These are phyloP conservation scores for Cephalotes varians DNA, from an alignment of 2,888 invertebrate genomes.

Conservation along the genomic window DNA sequence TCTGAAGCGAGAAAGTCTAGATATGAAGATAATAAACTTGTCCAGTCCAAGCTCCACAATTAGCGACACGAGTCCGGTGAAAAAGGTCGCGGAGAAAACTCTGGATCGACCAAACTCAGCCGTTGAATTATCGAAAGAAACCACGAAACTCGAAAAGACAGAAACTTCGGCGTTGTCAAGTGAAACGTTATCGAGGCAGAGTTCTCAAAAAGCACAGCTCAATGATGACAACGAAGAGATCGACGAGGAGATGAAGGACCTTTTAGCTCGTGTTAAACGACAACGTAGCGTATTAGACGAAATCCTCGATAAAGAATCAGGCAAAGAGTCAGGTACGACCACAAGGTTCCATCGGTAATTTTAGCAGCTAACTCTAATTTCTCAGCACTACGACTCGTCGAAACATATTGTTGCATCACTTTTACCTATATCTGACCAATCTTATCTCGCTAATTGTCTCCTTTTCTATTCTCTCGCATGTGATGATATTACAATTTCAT, in stretches of 20 bases:
- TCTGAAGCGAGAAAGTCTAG: slow-evolving; percentile 39
- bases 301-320: slow-evolving; percentile 88
- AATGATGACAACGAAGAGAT: slow-evolving; percentile 86
- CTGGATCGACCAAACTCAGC: slow-evolving; percentile 65
- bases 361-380: slow-evolving; percentile 32
- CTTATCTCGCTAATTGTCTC: slow-evolving; percentile 17
- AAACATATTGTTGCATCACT: slow-evolving; percentile 22
- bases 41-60: slow-evolving; percentile 63
- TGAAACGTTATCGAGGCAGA: slow-evolving; percentile 59
- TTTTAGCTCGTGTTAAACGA: slow-evolving; percentile 89
- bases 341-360: slow-evolving; percentile 1
- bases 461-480: slow-evolving; percentile 2
- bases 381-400: slow-evolving; percentile 1
- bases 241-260: slow-evolving; percentile 88
- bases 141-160: slow-evolving; percentile 59
- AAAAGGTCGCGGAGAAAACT: slow-evolving; percentile 61
- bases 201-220: slow-evolving; percentile 69
- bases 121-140: slow-evolving; percentile 65
- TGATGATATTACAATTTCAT: background rate
- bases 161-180: slow-evolving; percentile 58
- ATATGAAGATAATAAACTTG: slow-evolving; percentile 54
- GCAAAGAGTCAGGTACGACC: slow-evolving; percentile 74
- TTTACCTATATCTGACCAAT: background rate
- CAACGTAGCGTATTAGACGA: slow-evolving; percentile 91
- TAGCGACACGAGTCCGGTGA: slow-evolving; percentile 50